Base-by-base conservation (phyloP, 2,888 invertebrate species). In the Phengaris arion region DNA sequence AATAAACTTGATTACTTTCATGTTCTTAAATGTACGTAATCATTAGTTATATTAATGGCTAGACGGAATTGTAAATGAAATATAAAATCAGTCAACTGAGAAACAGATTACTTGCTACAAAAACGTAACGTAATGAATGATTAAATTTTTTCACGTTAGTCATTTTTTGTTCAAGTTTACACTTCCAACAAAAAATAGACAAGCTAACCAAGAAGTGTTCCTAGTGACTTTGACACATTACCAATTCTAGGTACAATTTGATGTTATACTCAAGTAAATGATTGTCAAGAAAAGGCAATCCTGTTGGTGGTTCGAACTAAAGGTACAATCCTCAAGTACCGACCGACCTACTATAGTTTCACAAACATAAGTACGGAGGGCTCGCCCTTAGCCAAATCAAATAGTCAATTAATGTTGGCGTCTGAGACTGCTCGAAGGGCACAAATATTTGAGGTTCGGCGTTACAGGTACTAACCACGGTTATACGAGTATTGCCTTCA, bases 321-420 rank as follows among this genome's bases (percentile, higher is more conserved):
- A 69, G 48, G 48, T 69, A 48, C 48, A n/a, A n/a, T 69, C 9
- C n/a, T 46, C n/a, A 59, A 46, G 55, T 12, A 74, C 74, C 12
- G 22, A 22, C 22, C 22, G 22, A 22, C 22, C 22, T 7, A 8
- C 8, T 55, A 15, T 46, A 48, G 69, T 9, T 48, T 69, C 10
- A 48, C 46, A 48, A 69, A 48, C 52, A 54, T 35, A 35, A 72
- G 54, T 54, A 72, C 52, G 13, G 73, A 74, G 77, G 74, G 75
- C 73, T 68, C 51, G 73, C 75, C 75, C 75, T 68, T 57, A 35
- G 64, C 64, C 64, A 77, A 74, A 76, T 69, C 78, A 80, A 79
- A 79, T 79, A 86, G 82, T 79, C 83, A 84, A 85, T 82, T 85
- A 85, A 84, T 84, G 83, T 81, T 81, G 79, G 79, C 79, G 82